Percentiles rank a stretch among this genome's conserved stretches.
These are phyloP conservation scores for Tillus elongatus DNA, from an alignment of 2,888 invertebrate genomes.

Conservation along the genomic window DNA sequence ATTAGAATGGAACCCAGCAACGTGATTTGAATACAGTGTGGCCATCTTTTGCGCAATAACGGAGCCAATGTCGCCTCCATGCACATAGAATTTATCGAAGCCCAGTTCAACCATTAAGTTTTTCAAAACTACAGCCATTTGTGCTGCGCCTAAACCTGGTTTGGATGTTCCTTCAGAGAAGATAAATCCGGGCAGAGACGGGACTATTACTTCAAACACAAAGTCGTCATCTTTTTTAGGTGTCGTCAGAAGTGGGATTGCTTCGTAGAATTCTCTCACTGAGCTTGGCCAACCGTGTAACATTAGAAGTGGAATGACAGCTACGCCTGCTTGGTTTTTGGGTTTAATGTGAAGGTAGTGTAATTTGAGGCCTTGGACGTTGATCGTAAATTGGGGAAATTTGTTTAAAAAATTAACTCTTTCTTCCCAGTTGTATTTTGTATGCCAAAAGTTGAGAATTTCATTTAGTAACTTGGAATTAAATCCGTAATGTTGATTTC, in stretches of 20 bases:
- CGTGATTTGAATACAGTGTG: constrained; percentile 51
- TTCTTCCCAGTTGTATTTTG: constrained; percentile 57
- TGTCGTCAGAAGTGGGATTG: constrained; percentile 57
- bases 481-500: constrained; percentile 72
- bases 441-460: constrained; percentile 69
- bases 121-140: constrained; percentile 52
- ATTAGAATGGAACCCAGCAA: constrained; percentile 53
- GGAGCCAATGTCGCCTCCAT: constrained; percentile 81
- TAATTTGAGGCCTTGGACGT: constrained; percentile 60
- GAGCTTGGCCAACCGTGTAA: constrained; percentile 89
- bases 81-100: constrained; percentile 56
- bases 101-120: constrained; percentile 65
- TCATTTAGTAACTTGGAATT: constrained; percentile 54
- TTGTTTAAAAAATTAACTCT: constrained; percentile 54
- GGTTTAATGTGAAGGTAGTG: constrained; percentile 62
- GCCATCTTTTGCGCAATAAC: constrained; percentile 54
- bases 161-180: constrained; percentile 49
- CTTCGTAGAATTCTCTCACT: constrained; percentile 68
- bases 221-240: constrained; percentile 46
- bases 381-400: constrained; percentile 60
- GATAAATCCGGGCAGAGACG: constrained; percentile 47
- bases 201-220: constrained; percentile 57
- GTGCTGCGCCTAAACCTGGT: constrained; percentile 50
- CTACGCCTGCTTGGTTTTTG: constrained; percentile 24
- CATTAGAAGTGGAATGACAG: constrained; percentile 57